phyloP scores from a whole-genome alignment of 2,888 invertebrate genomes.

The Parnassius smintheus region DNA sequence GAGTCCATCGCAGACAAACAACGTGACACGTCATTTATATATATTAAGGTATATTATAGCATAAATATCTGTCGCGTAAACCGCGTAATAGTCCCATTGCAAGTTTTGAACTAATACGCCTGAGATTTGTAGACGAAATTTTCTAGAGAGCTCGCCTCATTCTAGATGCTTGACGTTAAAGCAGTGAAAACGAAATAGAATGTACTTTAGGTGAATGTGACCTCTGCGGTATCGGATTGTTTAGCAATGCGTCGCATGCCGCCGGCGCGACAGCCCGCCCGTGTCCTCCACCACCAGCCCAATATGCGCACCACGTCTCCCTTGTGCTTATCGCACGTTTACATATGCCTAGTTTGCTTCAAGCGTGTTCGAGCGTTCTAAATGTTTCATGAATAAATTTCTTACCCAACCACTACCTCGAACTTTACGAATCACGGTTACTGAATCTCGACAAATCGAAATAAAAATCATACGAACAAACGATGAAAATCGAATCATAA shows the following conservation, averaged over 20 bases:
- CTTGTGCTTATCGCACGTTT: slow-evolving; percentile 52
- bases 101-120: too few species aligned
- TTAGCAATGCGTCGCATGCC: slow-evolving; percentile 55
- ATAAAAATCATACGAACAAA: slow-evolving; percentile 48
- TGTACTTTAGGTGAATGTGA: slow-evolving; percentile 2
- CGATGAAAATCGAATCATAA: slow-evolving; percentile 49
- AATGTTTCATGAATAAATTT: slow-evolving; percentile 60
- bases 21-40: too few species aligned
- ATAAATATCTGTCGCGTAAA: too few species aligned
- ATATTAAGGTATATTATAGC: too few species aligned
- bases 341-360: slow-evolving; percentile 69
- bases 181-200: neutral
- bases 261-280: neutral
- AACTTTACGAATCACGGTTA: slow-evolving; percentile 52
- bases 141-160: too few species aligned
- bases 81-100: too few species aligned
- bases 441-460: slow-evolving; percentile 36
- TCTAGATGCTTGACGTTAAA: too few species aligned
- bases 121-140: too few species aligned
- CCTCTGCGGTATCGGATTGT: slow-evolving; percentile 49
- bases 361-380: slow-evolving; percentile 72
- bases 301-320: slow-evolving; percentile 51
- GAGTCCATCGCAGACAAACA: too few species aligned
- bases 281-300: slow-evolving; percentile 28
- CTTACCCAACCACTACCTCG: slow-evolving; percentile 55